Base-by-base conservation (phyloP, 2,113 vertebrate genomes). In the Brachyhypopomus occidentalis region DNA sequence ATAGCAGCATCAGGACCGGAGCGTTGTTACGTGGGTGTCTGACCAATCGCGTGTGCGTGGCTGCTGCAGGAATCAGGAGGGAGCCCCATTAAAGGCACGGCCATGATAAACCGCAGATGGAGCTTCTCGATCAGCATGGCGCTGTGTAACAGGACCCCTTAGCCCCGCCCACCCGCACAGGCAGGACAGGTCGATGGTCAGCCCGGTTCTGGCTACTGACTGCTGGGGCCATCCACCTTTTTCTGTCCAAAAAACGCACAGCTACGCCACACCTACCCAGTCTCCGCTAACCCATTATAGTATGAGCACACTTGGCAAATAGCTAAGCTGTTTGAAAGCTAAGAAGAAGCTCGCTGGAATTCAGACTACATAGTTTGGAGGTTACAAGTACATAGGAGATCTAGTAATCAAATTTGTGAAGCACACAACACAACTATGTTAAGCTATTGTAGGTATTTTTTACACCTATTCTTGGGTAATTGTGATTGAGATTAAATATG, bases 101-200 rank as follows among this genome's bases (percentile, higher is more conserved):
- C 59, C 74, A 63, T 63, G 73, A 80, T 52, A 81, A 89, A 87
- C 88, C 81, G 11, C 87, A 89, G 78, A 78, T 74, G 14, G 81
- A 79, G 83, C 72, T 73, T 55, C 63, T 85, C 64, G 70, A 60
- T 80, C 19, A 58, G 2, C 22, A 84, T 80, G 74, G 72, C 84
- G 90, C 78, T 75, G 78, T 88, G 81, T 89, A 83, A 92, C 87
- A 86, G 88, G 90, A 90, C 9, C 45, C 9, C 12, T 12, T 9
- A 11, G 1, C 45, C 45, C 45, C 41, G 5, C 83, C 87, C 55
- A 52, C 79, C 70, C 62, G 77, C 84, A 82, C 78, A 66, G 38
- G 66, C 64, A 71, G 64, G 36, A 48, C 45, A 79, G 73, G 23
- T 64, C 22, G 14, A 22, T 66, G 55, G 16, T 16, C 5, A 45